Evolutionary conservation across 1,140 invertebrate species (phyloP).

Genomic region (Trachelipus rathkii): DNA sequence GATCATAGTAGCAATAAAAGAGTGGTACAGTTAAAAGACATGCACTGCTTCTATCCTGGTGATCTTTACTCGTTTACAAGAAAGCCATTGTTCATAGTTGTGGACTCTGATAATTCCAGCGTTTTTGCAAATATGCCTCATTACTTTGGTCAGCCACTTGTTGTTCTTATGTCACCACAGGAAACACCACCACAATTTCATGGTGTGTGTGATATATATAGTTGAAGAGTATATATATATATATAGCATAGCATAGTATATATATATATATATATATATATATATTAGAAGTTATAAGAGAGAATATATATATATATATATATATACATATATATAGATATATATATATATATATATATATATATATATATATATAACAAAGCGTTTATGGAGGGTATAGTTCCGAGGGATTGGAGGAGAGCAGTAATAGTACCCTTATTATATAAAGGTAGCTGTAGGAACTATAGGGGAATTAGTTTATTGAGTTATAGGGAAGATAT

Average conservation of each 20-base stretch:
- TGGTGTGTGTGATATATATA: conserved; percentile 32
- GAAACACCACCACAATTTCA: conserved; percentile 67
- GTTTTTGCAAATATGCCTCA: conserved; percentile 87
- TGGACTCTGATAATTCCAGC: conserved; percentile 92
- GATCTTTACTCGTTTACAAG: conserved; percentile 87
- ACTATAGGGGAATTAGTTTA: too few relatives aligned
- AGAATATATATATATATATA: conserved; percentile 8
- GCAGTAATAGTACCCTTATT: too few relatives aligned
- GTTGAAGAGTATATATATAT: conserved; percentile 16
- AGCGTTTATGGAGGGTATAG: too few relatives aligned
- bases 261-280: conserved; percentile 12
- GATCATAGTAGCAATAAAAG: conserved; percentile 53
- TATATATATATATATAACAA: background rate
- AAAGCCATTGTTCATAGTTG: conserved; percentile 85
- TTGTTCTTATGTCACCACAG: conserved; percentile 89
- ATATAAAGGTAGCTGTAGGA: too few relatives aligned
- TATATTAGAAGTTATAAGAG: too few relatives aligned
- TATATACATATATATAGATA: background rate
- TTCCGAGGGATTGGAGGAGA: too few relatives aligned
- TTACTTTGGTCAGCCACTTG: conserved; percentile 90
- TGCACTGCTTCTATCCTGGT: conserved; percentile 73
- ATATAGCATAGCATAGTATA: background rate
- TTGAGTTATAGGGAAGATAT: too few relatives aligned
- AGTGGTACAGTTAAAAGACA: conserved; percentile 36
- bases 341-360: conserved; percentile 10